These are phyloP conservation scores for Columbina picui DNA, from an alignment of 2,113 vertebrate genomes.

Conservation along the genomic window DNA sequence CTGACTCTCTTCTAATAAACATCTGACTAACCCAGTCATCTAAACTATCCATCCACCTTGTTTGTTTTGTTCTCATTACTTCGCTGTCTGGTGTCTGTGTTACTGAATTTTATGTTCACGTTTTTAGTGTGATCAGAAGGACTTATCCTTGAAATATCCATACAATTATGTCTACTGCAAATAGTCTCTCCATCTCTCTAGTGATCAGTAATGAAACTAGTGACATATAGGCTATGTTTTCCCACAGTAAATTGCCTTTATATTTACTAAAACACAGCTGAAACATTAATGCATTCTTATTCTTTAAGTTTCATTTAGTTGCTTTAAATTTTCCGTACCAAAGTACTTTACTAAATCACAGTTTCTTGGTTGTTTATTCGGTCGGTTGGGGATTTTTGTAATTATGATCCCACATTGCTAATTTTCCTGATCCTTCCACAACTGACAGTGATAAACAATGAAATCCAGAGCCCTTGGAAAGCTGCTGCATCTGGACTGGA, in stretches of 20 bases:
- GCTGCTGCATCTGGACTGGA: not conserved
- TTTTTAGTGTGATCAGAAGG: not conserved
- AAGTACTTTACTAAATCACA: not conserved
- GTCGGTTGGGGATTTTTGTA: not conserved
- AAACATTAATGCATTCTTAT: not conserved
- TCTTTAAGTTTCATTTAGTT: not conserved
- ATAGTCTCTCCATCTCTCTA: not conserved
- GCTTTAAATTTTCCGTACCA: not conserved
- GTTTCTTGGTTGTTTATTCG: not conserved
- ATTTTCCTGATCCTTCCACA: constrained; percentile 36
- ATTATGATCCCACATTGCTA: constrained; percentile 46
- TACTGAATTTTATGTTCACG: not conserved
- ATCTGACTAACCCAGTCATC: not conserved
- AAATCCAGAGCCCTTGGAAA: constrained; percentile 20
- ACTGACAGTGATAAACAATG: constrained; percentile 67
- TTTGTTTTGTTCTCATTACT: not conserved
- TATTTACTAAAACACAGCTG: not conserved
- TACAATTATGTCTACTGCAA: not conserved
- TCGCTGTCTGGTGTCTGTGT: not conserved
- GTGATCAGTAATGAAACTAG: not conserved
- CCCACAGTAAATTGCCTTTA: not conserved
- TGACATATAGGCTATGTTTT: not conserved
- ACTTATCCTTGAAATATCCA: not conserved
- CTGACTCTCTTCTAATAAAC: not conserved
- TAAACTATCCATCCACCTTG: not conserved